Evolutionary conservation across 2,888 invertebrate genomes (phyloP).

Genomic region (Coleophora flavipennella): DNA sequence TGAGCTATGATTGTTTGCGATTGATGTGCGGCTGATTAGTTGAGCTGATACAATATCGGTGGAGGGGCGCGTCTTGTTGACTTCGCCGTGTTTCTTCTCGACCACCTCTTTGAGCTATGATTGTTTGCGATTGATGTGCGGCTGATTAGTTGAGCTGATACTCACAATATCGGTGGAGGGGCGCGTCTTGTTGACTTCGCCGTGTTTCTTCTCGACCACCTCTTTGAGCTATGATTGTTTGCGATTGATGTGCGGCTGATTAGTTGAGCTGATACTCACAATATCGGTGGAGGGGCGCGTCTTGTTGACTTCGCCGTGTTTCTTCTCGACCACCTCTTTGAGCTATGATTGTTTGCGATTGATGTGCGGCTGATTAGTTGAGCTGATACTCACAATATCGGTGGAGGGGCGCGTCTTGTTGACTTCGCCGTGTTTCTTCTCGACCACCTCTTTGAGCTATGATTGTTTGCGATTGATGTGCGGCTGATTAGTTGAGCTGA

Average conservation of each 20-base stretch:
- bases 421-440: conserved; percentile 90
- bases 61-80: conserved; percentile 82
- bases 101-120: conserved; percentile 96
- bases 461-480: too few species aligned
- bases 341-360: too few species aligned
- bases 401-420: conserved; percentile 87
- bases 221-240: too few species aligned
- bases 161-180: too few species aligned
- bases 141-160: too few species aligned
- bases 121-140: too few species aligned
- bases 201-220: too few species aligned
- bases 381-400: conserved; percentile 87
- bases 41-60: conserved; percentile 84
- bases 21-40: too few species aligned
- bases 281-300: conserved; percentile 93
- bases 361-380: too few species aligned
- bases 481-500: too few species aligned
- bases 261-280: conserved; percentile 74
- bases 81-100: conserved; percentile 92
- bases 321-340: conserved; percentile 95
- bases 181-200: too few species aligned
- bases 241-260: too few species aligned
- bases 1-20: conserved; percentile 71
- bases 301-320: conserved; percentile 84
- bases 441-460: conserved; percentile 95